Base-by-base conservation (phyloP, 2,113 vertebrate species). In the Phylloscopus trochiloides region DNA sequence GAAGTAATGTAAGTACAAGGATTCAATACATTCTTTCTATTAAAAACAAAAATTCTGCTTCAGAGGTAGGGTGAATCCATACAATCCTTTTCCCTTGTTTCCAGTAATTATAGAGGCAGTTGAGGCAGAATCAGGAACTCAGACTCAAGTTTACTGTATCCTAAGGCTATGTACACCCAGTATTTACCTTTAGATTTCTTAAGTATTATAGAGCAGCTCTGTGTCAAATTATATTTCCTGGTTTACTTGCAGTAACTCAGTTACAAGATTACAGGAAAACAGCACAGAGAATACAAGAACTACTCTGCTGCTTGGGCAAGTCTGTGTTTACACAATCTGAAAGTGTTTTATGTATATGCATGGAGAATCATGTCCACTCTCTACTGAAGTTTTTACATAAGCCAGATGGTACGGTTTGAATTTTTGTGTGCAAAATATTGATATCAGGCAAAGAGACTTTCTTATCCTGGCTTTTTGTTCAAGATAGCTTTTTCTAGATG, bases 41-140 rank as follows among this genome's bases (percentile, higher is more conserved):
- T 83, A 95, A 92, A 93, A 72, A 25, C 18, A 84, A 86, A 89
- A 50, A 72, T 18, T 93, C 42, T 78, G 34, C 80, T 92, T 55
- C 42, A 72, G 45, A 79, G n/a, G 26, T 68, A 45, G 26, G 9
- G 19, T 66, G 34, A 80, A 79, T 90, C 61, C 43, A 57, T 57
- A 42, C 29, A 55, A 40, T 67, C 43, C 19, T 90, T 79, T 82
- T 38, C 26, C 32, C 43, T 63, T 24, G 26, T 42, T 81, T 18
- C 9, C 19, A 77, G 72, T 90, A 57, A 48, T 59, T 86, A n/a
- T 17, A 81, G 61, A 77, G 26, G 48, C 7, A 8, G 6, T 28
- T 86, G 72, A 78, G 42, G 50, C 32, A 78, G 62, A 95, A 61
- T 61, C 52, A 84, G 66, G 51, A 74, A n/a, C 25, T 42, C 45